These are phyloP conservation scores for Gymnorhina tibicen DNA, from an alignment of 2,113 vertebrate species.

Conservation along the genomic window DNA sequence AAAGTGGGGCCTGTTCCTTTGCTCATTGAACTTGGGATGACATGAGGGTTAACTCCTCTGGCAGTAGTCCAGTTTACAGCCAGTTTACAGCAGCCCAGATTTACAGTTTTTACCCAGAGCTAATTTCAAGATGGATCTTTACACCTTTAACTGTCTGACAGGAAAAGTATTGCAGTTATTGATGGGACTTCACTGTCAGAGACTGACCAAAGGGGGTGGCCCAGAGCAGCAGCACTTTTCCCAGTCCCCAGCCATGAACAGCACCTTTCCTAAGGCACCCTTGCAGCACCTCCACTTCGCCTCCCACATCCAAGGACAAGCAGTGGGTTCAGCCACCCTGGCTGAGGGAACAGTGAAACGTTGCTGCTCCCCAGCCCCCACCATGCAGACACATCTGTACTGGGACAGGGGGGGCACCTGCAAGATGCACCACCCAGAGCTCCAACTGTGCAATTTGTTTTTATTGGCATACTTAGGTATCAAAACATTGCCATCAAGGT, in stretches of 20 bases:
- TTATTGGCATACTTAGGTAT: slow-evolving; percentile 65
- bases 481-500: slow-evolving; percentile 46
- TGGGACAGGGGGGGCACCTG: neutral
- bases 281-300: neutral
- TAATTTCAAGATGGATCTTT: neutral
- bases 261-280: accelerated
- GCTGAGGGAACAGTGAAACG: neutral
- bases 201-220: neutral
- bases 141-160: neutral
- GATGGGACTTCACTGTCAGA: neutral
- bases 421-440: slow-evolving; percentile 50
- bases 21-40: neutral
- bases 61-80: neutral
- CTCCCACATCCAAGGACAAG: neutral
- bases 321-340: neutral
- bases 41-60: neutral
- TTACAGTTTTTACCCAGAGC: neutral
- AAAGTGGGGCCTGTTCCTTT: neutral
- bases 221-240: neutral
- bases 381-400: accelerated
- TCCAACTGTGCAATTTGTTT: slow-evolving; percentile 30
- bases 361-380: neutral
- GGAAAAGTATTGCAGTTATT: neutral
- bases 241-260: neutral
- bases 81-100: neutral